phyloP scores from a whole-genome alignment of 2,797 vertebrate genomes.

The Eidolon dupreanum region DNA sequence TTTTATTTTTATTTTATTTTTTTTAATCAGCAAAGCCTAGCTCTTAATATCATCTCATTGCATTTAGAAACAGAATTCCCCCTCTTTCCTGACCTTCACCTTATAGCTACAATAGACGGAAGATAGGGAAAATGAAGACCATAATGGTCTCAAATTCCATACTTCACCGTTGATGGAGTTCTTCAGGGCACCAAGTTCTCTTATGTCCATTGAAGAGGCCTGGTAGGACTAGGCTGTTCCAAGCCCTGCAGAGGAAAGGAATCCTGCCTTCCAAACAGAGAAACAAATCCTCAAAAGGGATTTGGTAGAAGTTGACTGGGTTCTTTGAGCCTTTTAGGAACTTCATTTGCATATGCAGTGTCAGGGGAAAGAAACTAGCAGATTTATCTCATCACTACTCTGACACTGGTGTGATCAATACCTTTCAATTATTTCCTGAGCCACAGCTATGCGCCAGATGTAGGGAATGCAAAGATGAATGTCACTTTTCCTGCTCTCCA shows the following conservation, averaged over 20 bases:
- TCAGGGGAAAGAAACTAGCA: neutral
- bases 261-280: neutral
- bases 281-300: neutral
- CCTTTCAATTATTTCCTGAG: conserved; percentile 39
- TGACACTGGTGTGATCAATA: neutral
- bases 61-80: neutral
- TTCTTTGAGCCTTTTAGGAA: neutral
- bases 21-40: neutral
- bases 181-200: neutral
- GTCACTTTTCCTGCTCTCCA: neutral
- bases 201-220: neutral
- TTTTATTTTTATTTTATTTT: neutral
- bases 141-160: neutral
- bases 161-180: neutral
- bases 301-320: neutral
- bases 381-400: neutral
- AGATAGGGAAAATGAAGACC: neutral
- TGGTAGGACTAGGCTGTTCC: neutral
- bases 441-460: neutral
- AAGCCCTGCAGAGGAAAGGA: neutral
- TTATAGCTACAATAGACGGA: neutral
- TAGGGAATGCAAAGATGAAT: neutral
- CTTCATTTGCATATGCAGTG: neutral
- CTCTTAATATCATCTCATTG: neutral
- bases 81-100: neutral